Evolutionary conservation across 2,888 invertebrate species (phyloP), one percentile per base, ranked within the genome.

Genomic region (Lobophora halterata): DNA sequence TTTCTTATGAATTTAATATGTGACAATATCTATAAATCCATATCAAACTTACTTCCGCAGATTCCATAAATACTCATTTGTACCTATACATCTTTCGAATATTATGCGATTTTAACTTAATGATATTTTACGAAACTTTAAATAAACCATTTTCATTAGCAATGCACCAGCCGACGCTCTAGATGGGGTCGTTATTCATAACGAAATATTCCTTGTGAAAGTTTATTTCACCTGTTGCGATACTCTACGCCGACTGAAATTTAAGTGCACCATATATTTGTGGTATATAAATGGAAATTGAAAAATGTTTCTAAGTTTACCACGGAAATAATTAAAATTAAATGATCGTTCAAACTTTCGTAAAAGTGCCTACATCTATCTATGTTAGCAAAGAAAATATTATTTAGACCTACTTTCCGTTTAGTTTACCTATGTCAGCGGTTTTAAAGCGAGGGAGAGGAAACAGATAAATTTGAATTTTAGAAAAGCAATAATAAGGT

Each of bases 71-170:
- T n/a, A n/a, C n/a, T n/a, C n/a, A n/a, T n/a, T n/a, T n/a, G n/a
- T n/a, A n/a, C n/a, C n/a, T n/a, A n/a, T n/a, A n/a, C n/a, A n/a
- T n/a, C n/a, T n/a, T n/a, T n/a, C n/a, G n/a, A n/a, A n/a, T n/a
- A n/a, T n/a, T n/a, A 9, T 21, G 3, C 10, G 1, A 1, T 9
- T 9, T 4, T 21, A 24, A 24, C 1, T 13, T 38, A 20, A 34
- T 27, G 40, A 34, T 24, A 36, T 36, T 31, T 34, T 40, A 53
- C 53, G 51, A 46, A 55, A 57, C 50, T 37, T 17, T 30, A 53
- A 52, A 28, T 54, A 53, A 55, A 52, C 57, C 49, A 55, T 61
- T 67, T 60, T 49, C 59, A 65, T 65, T 63, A 62, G 60, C 31
- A 43, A 41, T 46, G 42, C 53, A 50, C 52, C 49, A 49, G n/a